Base-by-base conservation (phyloP, 2,888 invertebrate genomes). In the Cheilosia variabilis region DNA sequence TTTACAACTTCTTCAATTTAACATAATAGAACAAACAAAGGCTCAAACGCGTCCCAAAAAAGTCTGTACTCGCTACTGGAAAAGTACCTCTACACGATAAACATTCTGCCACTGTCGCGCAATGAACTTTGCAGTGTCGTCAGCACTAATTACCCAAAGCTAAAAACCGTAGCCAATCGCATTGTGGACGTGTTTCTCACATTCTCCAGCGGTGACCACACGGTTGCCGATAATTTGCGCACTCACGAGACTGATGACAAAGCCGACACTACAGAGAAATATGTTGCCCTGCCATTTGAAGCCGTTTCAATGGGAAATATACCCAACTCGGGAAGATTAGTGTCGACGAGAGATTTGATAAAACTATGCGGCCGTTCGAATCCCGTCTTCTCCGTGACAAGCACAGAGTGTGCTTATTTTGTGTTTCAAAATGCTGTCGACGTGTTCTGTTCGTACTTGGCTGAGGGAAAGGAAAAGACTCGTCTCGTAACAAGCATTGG, bases 281-380 rank as follows among this genome's bases (percentile, higher is more conserved):
- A 91, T 77, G 53, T 89, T 7, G 89, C 91, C 0, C 68, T 92
- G 60, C 92, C 92, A 0, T 90, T 89, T 57, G 91, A 91, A 24
- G 89, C 90, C 22, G 87, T 91, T 3, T 86, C 89, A 5, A 73
- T 90, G 0, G 72, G 88, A 10, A 78, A 66, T 3, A 83, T 90
- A 31, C 88, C 90, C 2, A 91, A 91, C 79, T 92, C 92, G 0
- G 94, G 95, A 0, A 93, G 97, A 88, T 92, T 95, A 55, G 96
- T 95, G 24, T 96, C 97, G 0, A 96, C 96, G 0, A 94, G 98
- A 88, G 99, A 99, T 93, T 93, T 99, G 60, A 95, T 98, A 88
- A 98, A 98, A 91, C 97, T 98, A 95, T 98, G 98, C 90, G 93
- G 95, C 4, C 93, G 99, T 89, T 95, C 97, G 5, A 94, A 95